Percentiles rank a stretch among this genome's conserved stretches.
Evolutionary conservation across 2,797 vertebrate species (phyloP).

Genomic region (Rhabdomys pumilio): DNA sequence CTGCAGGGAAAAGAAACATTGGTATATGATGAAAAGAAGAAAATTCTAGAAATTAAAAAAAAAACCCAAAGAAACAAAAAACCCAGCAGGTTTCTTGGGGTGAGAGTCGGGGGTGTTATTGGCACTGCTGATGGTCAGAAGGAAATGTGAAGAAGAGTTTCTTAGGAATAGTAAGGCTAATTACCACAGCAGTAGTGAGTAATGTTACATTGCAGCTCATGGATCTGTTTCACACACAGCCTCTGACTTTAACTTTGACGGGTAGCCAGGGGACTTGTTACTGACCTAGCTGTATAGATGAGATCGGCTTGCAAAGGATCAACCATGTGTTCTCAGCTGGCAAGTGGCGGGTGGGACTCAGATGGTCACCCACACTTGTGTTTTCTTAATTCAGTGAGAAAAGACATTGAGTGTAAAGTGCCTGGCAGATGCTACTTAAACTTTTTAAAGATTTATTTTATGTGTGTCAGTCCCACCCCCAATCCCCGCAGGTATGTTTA

Average conservation of each 20-base stretch:
- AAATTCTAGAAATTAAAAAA: not conserved
- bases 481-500: not conserved
- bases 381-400: not conserved
- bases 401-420: not conserved
- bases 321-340: not conserved
- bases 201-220: not conserved
- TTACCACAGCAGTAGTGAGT: not conserved
- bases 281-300: not conserved
- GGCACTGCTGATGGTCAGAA: not conserved
- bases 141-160: conserved; percentile 11
- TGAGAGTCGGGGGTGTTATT: not conserved
- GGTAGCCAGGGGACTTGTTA: not conserved
- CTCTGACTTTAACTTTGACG: conserved; percentile 16
- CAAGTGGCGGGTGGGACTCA: not conserved
- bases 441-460: not conserved
- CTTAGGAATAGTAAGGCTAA: not conserved
- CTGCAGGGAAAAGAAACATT: not conserved
- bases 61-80: not conserved
- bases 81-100: not conserved
- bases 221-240: not conserved
- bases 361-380: not conserved
- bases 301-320: not conserved
- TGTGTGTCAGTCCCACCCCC: not conserved
- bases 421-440: not conserved
- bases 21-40: not conserved